Base-by-base conservation (phyloP, 2,113 vertebrate species). In the Sprattus sprattus region DNA sequence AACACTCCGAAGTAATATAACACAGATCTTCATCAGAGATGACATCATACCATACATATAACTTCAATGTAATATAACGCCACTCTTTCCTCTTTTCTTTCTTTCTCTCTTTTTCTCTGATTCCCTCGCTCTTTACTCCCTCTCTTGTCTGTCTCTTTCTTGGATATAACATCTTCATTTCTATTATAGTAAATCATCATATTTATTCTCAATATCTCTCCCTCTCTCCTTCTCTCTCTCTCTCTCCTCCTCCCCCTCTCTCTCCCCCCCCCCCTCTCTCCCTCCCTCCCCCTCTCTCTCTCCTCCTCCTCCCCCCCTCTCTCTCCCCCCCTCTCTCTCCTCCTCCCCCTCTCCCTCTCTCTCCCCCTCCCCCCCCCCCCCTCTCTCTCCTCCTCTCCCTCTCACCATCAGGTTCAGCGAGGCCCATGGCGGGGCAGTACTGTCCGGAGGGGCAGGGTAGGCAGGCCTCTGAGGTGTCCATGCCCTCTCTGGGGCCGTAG, bases 401-500 rank as follows among this genome's bases (percentile, higher is more conserved):
- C 18, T 20, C 87, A 98, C 97, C 98, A 96, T 96, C 94, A 0
- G 97, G 97, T 80, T 94, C 92, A 54, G 90, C 88, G 39, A 97
- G 94, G 16, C 96, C 97, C 6, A 92, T 67, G 45, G 80, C 85
- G 71, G 95, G 92, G 90, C 97, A 99, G 89, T 96, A 97, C 85
- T 95, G 96, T 85, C 98, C 98, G 60, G 94, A 87, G 15, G 95
- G 93, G 89, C 97, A 99, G 0, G 82, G 89, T 0, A 95, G 85
- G 85, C 98, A 99, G 78, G 93, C 94, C 1, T 85, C 28, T 4
- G 92, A 9, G 13, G 91, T 92, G 78, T 87, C 89, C 81, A 93
- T 87, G 1, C 85, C 92, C 60, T 92, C 91, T 60, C 84, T 92
- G 0, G 95, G 92, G 80, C 97, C 96, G 16, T 96, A 98, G 22